phyloP scores from a whole-genome alignment of 2,113 vertebrate species.

The Lanius collurio region DNA sequence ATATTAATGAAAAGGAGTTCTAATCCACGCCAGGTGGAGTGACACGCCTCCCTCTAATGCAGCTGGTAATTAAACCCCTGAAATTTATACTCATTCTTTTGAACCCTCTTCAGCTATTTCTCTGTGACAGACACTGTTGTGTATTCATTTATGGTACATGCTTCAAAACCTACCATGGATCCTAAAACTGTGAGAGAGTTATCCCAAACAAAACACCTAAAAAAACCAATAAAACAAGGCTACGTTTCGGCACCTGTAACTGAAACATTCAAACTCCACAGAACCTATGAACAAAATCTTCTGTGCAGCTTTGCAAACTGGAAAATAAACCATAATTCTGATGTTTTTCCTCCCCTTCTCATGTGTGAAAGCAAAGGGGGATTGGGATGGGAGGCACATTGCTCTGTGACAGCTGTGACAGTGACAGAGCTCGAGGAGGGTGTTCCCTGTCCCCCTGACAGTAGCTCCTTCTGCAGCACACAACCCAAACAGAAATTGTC shows the following conservation, averaged over 20 bases:
- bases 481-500: not conserved
- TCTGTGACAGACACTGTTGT: not conserved
- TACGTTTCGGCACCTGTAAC: not conserved
- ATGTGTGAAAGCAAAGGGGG: not conserved
- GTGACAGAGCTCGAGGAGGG: not conserved
- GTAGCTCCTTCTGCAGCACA: not conserved
- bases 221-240: not conserved
- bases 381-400: not conserved
- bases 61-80: constrained; percentile 48
- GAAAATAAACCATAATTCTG: not conserved
- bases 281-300: not conserved
- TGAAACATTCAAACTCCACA: not conserved
- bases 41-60: constrained; percentile 28
- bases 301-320: not conserved
- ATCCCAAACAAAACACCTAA: constrained; percentile 1
- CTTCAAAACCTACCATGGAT: not conserved
- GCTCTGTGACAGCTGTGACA: not conserved
- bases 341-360: not conserved
- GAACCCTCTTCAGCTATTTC: constrained; percentile 13
- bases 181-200: not conserved
- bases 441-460: not conserved
- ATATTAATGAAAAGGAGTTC: constrained; percentile 51
- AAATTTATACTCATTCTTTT: constrained; percentile 41
- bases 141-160: not conserved
- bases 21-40: constrained; percentile 50